These are phyloP conservation scores for Cyprinella venusta DNA, from an alignment of 2,797 vertebrate genomes.

Conservation along the genomic window DNA sequence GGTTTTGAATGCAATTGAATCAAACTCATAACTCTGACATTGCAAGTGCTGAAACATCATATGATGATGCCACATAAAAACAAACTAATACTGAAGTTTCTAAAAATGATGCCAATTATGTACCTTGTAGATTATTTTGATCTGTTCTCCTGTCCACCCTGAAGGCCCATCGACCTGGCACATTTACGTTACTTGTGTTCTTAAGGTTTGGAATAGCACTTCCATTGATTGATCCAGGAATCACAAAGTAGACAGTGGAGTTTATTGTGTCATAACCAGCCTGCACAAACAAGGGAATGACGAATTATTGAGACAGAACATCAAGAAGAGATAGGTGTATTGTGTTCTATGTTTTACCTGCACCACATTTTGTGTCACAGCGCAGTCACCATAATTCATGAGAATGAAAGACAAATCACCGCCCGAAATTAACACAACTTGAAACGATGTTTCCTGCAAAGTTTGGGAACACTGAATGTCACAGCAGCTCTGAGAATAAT, in stretches of 20 bases:
- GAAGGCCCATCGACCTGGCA: slow-evolving; percentile 50
- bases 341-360: slow-evolving; percentile 27
- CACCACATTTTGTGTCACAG: not conserved
- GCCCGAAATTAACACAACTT: slow-evolving; percentile 48
- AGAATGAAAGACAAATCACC: slow-evolving; percentile 40
- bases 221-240: slow-evolving; percentile 16
- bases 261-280: slow-evolving; percentile 53
- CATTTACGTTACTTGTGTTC: slow-evolving; percentile 49
- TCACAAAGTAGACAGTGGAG: slow-evolving; percentile 5
- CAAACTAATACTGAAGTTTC: not conserved
- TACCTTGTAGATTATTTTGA: not conserved
- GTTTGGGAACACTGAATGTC: not conserved
- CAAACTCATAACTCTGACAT: not conserved
- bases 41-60: not conserved
- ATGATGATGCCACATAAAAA: not conserved
- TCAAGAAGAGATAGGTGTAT: not conserved
- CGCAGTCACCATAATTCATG: slow-evolving; percentile 51
- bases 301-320: not conserved
- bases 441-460: slow-evolving; percentile 42
- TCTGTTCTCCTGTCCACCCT: not conserved
- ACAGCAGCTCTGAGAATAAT: not conserved
- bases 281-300: slow-evolving; percentile 17
- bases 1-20: not conserved
- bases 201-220: not conserved
- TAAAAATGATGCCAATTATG: not conserved